Evolutionary conservation across 2,888 invertebrate genomes (phyloP).

Genomic region (Griposia aprilina): DNA sequence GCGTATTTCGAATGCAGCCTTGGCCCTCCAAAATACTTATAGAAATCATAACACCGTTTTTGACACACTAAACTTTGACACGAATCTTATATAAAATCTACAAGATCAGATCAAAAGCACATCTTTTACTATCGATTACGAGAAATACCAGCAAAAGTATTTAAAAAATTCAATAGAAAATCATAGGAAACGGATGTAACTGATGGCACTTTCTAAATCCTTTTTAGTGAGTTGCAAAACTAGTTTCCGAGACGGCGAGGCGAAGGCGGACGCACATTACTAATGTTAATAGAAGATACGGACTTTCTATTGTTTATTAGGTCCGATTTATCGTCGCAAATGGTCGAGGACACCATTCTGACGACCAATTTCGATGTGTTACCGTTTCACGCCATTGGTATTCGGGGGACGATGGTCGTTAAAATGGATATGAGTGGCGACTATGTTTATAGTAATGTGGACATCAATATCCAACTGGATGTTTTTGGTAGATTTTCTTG

Average conservation of each 20-base stretch:
- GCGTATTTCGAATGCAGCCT: not conserved
- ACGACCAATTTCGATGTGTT: constrained; percentile 39
- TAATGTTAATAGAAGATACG: constrained; percentile 60
- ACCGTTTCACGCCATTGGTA: constrained; percentile 50
- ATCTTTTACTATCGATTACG: not conserved
- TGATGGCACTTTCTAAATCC: constrained; percentile 82
- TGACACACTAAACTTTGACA: constrained; percentile 16
- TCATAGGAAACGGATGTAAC: constrained; percentile 60
- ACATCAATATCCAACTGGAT: not conserved
- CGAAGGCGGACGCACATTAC: constrained; percentile 67
- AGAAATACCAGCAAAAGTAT: constrained; percentile 39
- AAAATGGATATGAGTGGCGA: constrained; percentile 5
- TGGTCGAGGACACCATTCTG: constrained; percentile 31
- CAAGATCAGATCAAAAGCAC: not conserved
- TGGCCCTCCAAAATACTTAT: not conserved
- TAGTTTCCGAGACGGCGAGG: constrained; percentile 68
- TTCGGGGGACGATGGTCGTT: constrained; percentile 31
- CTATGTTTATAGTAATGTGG: not conserved
- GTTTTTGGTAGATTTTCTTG: not conserved
- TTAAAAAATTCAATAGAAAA: constrained; percentile 57
- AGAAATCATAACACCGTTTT: constrained; percentile 1
- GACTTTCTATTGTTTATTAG: constrained; percentile 78
- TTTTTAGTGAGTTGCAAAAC: constrained; percentile 81
- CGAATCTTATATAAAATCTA: not conserved
- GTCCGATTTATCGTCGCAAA: constrained; percentile 49